A percentile compares a stretch with the other conserved stretches of the same genome.
Evolutionary conservation across 2,113 vertebrate species (phyloP).

Genomic region (Anthoscopus minutus): DNA sequence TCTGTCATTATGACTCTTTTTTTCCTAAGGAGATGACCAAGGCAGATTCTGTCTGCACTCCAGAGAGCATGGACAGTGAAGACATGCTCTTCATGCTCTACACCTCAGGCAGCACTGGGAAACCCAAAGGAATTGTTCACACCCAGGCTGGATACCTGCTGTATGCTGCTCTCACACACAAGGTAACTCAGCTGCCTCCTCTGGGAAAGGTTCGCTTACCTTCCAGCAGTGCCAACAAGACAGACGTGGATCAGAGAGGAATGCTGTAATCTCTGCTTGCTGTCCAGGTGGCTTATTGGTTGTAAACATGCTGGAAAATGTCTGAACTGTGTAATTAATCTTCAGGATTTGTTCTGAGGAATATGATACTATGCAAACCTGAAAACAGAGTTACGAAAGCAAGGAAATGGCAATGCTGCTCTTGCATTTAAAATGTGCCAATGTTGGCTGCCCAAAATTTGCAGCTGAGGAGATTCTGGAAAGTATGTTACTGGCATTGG

Average conservation of each 20-base stretch:
- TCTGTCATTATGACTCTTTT: not conserved
- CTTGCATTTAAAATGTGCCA: not conserved
- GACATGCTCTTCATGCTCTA: constrained; percentile 88
- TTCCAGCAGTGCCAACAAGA: not conserved
- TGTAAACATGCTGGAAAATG: not conserved
- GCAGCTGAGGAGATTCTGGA: not conserved
- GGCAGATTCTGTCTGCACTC: constrained; percentile 69
- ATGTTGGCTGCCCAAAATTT: not conserved
- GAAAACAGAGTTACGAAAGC: not conserved
- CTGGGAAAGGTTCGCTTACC: not conserved
- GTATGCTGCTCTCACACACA: constrained; percentile 82
- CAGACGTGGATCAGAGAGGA: not conserved
- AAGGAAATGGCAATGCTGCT: not conserved
- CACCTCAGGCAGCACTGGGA: constrained; percentile 88
- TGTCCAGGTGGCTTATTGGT: not conserved
- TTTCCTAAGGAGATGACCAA: constrained; percentile 79
- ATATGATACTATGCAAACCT: not conserved
- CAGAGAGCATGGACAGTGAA: constrained; percentile 86
- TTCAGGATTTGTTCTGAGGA: not conserved
- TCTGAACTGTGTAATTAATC: not conserved
- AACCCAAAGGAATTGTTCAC: constrained; percentile 87
- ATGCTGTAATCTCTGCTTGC: not conserved
- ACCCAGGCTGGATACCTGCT: constrained; percentile 91
- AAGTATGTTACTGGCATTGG: not conserved
- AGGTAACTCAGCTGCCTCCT: constrained; percentile 70